Evolutionary conservation across 1,140 invertebrate genomes (phyloP), one percentile per base, ranked within the genome.

Genomic region (Acromyrmex charruanus): DNA sequence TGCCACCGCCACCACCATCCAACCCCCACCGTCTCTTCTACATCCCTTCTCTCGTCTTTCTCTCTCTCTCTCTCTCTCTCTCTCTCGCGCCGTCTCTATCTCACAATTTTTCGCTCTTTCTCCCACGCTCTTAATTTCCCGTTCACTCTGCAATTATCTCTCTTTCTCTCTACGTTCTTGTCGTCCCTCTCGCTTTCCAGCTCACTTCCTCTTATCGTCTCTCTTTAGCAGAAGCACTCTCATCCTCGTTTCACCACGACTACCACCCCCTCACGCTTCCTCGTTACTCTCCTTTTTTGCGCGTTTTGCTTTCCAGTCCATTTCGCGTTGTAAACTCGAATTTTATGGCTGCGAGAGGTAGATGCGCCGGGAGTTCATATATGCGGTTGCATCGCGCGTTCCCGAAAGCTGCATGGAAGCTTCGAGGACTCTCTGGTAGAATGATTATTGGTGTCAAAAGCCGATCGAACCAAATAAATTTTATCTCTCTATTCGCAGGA

Each of bases 251-350:
- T 85, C 89, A 88, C 88, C 88, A 44, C 49, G 31, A 72, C 55
- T 49, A 31, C 77, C 79, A 82, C 35, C 69, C 80, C 79, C 88
- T 69, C 87, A 72, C 80, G 88, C 89, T 92, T 91, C 90, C 92
- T 92, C 90, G 82, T 88, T 90, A 88, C 85, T 86, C 87, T 86
- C 79, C 74, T 91, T 88, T 86, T 87, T 90, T 89, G 80, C 88
- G 75, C 93, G 89, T 92, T 94, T 93, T 93, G 91, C 91, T 93
- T 95, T 94, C 92, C 95, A 94, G 92, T 94, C 94, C 94, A 95
- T 95, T 95, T 95, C 93, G 86, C 92, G 91, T 93, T 94, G 93
- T 94, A 94, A 94, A 93, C 93, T 94, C 91, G 90, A 95, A 94
- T 92, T 95, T 94, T 94, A 94, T 95, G 94, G 92, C 93, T 91